Conservation (phyloP, 2,797 vertebrate species). For the Eospalax fontanierii region DNA sequence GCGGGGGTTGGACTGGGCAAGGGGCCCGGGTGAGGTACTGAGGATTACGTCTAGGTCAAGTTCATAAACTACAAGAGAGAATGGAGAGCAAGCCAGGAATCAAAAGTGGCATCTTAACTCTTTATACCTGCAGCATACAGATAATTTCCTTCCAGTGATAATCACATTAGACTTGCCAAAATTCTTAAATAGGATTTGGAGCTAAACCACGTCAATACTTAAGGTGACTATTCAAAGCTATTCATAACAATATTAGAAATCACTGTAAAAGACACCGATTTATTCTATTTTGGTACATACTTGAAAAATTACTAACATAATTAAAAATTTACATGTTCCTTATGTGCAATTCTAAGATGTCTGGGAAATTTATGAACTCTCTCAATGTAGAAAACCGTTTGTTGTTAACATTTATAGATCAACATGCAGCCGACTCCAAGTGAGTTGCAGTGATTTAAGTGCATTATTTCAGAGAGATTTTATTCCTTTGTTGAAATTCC, state of each 20-base stretch:
- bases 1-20: neutral
- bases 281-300: neutral
- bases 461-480: neutral
- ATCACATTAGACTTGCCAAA: neutral
- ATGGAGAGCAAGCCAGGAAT: neutral
- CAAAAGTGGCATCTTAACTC: neutral
- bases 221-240: neutral
- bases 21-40: neutral
- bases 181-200: neutral
- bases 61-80: neutral
- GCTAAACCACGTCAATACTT: neutral
- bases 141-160: neutral
- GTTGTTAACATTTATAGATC: neutral
- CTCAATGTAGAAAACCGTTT: neutral
- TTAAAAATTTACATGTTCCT: neutral
- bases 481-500: neutral
- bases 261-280: conserved; percentile 29
- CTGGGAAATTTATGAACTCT: conserved; percentile 21
- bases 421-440: neutral
- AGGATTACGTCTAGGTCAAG: neutral
- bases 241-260: neutral
- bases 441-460: neutral
- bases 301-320: neutral
- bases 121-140: neutral
- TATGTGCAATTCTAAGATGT: neutral